These are phyloP conservation scores for Diadumene lineata DNA, from an alignment of 92 coral and sea anemone species.

Conservation along the genomic window DNA sequence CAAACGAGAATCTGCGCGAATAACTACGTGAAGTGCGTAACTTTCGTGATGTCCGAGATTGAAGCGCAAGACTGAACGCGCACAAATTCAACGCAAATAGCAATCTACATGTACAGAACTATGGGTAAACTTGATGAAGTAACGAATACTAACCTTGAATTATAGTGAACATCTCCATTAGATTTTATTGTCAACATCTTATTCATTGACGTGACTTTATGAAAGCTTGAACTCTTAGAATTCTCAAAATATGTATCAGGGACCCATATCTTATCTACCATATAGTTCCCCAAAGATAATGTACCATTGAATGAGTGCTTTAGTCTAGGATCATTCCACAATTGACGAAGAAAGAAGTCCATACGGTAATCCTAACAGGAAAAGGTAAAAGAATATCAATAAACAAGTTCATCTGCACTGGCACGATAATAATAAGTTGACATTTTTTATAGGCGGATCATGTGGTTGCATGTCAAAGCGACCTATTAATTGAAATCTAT, in stretches of 20 bases:
- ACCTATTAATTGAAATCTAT: no score
- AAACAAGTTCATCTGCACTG: no score
- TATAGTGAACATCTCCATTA: constrained; percentile 82
- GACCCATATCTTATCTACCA: constrained; percentile 87
- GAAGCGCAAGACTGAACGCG: no score
- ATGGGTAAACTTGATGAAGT: no score
- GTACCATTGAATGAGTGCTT: constrained; percentile 75
- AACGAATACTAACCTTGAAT: constrained; percentile 88
- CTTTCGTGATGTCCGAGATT: no score
- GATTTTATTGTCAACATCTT: constrained; percentile 85
- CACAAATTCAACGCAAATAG: no score
- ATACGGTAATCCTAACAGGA: constrained; percentile 76
- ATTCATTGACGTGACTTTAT: constrained; percentile 83
- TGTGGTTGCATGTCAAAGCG: no score
- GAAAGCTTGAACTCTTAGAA: constrained; percentile 90
- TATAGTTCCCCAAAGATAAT: constrained; percentile 73
- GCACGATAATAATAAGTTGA: no score
- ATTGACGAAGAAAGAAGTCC: constrained; percentile 93
- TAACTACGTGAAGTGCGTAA: no score
- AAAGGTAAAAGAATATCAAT: neutral
- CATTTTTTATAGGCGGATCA: no score
- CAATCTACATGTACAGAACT: no score
- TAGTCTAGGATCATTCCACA: constrained; percentile 91
- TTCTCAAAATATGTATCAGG: constrained; percentile 98
- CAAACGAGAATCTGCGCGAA: no score